These are phyloP conservation scores for Zaprionus inermis DNA, from an alignment of 1,140 invertebrate genomes.

Conservation along the genomic window DNA sequence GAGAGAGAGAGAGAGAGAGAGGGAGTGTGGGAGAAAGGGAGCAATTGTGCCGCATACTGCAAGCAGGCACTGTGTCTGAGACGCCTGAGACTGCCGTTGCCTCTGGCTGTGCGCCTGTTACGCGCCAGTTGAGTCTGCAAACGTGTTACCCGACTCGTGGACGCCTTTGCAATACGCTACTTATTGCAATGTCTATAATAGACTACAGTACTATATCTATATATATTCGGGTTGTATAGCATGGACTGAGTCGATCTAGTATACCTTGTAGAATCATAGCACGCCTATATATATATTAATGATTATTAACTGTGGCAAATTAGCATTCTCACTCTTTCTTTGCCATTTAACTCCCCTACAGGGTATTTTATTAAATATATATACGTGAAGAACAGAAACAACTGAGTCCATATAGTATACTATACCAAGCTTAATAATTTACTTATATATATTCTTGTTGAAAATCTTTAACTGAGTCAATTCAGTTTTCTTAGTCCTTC, in stretches of 20 bases:
- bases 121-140: slow-evolving; percentile 52
- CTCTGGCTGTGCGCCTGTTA: slow-evolving; percentile 57
- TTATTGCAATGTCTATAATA: neutral
- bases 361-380: too few species aligned
- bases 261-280: too few species aligned
- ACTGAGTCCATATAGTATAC: too few species aligned
- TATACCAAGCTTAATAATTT: too few species aligned
- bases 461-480: too few species aligned
- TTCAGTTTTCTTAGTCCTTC: too few species aligned
- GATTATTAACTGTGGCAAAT: too few species aligned
- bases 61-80: slow-evolving; percentile 29
- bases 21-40: neutral
- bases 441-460: too few species aligned
- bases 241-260: neutral
- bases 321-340: too few species aligned
- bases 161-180: slow-evolving; percentile 3
- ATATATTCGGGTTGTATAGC: neutral
- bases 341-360: too few species aligned
- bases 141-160: slow-evolving; percentile 21
- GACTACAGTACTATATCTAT: neutral
- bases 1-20: neutral
- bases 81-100: slow-evolving; percentile 14
- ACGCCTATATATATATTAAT: neutral
- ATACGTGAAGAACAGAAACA: too few species aligned
- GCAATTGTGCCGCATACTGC: slow-evolving; percentile 23